A percentile compares a stretch with the other conserved stretches of the same genome.
Evolutionary conservation across 2,888 invertebrate genomes (phyloP).

Genomic region (Cabera pusaria): DNA sequence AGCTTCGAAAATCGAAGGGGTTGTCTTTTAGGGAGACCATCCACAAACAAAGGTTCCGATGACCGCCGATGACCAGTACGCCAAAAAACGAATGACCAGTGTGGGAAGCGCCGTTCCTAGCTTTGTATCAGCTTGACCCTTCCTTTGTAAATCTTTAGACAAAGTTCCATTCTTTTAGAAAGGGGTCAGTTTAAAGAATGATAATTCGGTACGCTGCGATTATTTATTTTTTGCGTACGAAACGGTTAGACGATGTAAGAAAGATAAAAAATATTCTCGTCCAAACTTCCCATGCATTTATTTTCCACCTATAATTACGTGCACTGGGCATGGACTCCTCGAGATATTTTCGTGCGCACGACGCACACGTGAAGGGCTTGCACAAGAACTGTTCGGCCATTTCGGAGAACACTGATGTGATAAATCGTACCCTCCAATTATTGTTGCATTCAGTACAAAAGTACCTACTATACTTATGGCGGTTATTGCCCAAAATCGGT

Average conservation of each 20-base stretch:
- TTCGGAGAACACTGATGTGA: conserved; percentile 80
- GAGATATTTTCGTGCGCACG: conserved; percentile 80
- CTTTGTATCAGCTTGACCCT: conserved; percentile 69
- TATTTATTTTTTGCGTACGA: conserved; percentile 65
- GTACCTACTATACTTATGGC: conserved; percentile 75
- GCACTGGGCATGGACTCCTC: conserved; percentile 67
- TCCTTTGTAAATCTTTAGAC: conserved; percentile 57
- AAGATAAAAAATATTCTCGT: conserved; percentile 58
- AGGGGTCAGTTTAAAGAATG: conserved; percentile 60
- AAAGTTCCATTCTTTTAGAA: conserved; percentile 53
- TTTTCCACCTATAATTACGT: conserved; percentile 78
- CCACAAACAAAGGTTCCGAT: conserved; percentile 69
- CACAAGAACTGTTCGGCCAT: conserved; percentile 76
- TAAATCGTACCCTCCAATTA: conserved; percentile 82
- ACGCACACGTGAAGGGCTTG: conserved; percentile 76
- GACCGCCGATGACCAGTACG: conserved; percentile 77
- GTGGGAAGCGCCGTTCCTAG: conserved; percentile 68
- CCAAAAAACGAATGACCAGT: conserved; percentile 65
- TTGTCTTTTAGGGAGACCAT: conserved; percentile 64
- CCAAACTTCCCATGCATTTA: conserved; percentile 72
- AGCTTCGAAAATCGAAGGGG: conserved; percentile 60
- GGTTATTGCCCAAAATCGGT: conserved; percentile 80
- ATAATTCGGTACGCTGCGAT: conserved; percentile 45
- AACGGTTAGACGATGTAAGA: conserved; percentile 64
- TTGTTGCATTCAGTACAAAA: conserved; percentile 79